phyloP scores from a whole-genome alignment of 2,797 vertebrate species.

The Aulostomus chinensis region DNA sequence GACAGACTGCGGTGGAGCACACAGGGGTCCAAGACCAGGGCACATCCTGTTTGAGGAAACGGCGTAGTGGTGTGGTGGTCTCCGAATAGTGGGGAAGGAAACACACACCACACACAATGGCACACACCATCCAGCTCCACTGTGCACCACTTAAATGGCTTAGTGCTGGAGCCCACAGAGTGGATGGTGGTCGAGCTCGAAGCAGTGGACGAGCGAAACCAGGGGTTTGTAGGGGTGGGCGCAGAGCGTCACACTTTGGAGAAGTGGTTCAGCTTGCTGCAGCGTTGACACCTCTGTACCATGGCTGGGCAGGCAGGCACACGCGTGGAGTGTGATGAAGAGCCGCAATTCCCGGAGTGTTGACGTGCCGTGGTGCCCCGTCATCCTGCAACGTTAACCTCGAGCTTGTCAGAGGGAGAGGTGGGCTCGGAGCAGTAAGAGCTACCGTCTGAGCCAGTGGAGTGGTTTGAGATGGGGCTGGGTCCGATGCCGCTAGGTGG shows the following conservation, averaged over 20 bases:
- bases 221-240: neutral
- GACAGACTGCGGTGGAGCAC: neutral
- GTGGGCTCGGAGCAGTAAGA: too few species aligned
- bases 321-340: neutral
- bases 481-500: neutral
- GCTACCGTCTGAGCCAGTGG: too few species aligned
- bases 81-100: slow-evolving; percentile 7
- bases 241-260: neutral
- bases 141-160: neutral
- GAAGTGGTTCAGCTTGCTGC: neutral
- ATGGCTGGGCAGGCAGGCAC: neutral
- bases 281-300: neutral
- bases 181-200: neutral
- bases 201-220: neutral
- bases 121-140: neutral
- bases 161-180: neutral
- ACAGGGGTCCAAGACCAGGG: slow-evolving; percentile 1
- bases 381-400: neutral
- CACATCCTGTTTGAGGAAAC: neutral
- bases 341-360: neutral
- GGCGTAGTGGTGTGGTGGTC: neutral
- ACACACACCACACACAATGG: too few species aligned
- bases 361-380: too few species aligned
- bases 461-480: too few species aligned
- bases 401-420: too few species aligned